A percentile compares a stretch with the other conserved stretches of the same genome.
These are phyloP conservation scores for Tetragnatha versicolor DNA, from an alignment of 1,140 invertebrate genomes.

Conservation along the genomic window DNA sequence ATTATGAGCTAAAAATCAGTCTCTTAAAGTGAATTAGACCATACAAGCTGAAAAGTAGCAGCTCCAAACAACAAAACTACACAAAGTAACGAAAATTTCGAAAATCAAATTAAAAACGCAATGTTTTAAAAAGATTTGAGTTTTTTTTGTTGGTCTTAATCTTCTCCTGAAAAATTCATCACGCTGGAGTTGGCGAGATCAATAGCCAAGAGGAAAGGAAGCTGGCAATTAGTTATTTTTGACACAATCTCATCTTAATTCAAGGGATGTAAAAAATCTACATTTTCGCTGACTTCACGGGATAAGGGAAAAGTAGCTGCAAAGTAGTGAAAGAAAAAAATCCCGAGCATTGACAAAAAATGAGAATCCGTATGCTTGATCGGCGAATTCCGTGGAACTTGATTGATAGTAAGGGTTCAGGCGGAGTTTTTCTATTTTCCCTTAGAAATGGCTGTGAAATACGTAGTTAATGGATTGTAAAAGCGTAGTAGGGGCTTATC, in stretches of 20 bases:
- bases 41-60: no score
- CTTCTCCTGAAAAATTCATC: no score
- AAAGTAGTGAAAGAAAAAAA: not conserved
- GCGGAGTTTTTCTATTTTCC: constrained; percentile 5
- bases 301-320: not conserved
- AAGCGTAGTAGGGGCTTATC: constrained; percentile 23
- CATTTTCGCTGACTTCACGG: constrained; percentile 2
- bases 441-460: constrained; percentile 31
- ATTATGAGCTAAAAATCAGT: no score
- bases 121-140: no score
- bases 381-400: constrained; percentile 20
- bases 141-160: no score
- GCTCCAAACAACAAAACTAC: no score
- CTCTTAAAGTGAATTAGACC: no score
- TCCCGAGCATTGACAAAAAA: not conserved
- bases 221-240: not conserved
- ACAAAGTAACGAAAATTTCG: no score
- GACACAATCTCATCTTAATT: not conserved
- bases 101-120: no score
- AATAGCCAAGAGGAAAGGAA: not conserved
- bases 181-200: no score
- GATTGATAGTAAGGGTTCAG: constrained; percentile 24
- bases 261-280: not conserved
- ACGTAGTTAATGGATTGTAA: constrained; percentile 45
- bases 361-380: constrained; percentile 17